Evolutionary conservation across 2,888 invertebrate species (phyloP).

Genomic region (Sinohyriopsis cumingii): DNA sequence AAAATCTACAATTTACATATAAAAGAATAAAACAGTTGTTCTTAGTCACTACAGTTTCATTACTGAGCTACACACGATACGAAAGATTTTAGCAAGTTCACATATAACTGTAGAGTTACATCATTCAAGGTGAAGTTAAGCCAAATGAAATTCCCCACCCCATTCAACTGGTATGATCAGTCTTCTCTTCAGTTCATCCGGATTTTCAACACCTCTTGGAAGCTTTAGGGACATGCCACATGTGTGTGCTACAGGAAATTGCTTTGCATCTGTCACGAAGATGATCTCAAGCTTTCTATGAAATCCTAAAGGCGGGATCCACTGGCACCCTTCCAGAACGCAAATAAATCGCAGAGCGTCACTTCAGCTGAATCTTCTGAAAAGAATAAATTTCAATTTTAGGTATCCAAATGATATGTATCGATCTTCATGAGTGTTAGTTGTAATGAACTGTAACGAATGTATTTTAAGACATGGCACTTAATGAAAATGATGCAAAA

Average conservation of each 20-base stretch:
- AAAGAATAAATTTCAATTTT: too few species aligned
- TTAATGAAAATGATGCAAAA: too few species aligned
- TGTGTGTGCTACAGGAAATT: conserved; percentile 7
- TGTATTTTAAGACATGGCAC: too few species aligned
- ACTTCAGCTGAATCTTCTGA: conserved; percentile 2
- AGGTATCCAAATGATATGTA: too few species aligned
- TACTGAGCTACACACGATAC: too few species aligned
- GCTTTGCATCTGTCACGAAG: conserved; percentile 3
- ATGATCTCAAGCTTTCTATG: conserved; percentile 7
- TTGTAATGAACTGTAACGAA: too few species aligned
- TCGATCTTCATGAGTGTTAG: too few species aligned
- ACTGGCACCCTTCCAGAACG: conserved; percentile 7
- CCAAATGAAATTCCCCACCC: conserved; percentile 14
- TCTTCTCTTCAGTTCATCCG: conserved; percentile 1
- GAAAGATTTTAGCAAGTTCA: too few species aligned
- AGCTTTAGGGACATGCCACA: conserved; percentile 8
- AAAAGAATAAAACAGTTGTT: too few species aligned
- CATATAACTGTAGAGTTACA: too few species aligned
- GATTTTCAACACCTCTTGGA: conserved; percentile 1
- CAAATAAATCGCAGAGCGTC: neutral
- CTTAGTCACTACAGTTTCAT: too few species aligned
- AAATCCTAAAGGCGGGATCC: conserved; percentile 9
- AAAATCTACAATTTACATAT: too few species aligned
- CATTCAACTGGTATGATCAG: conserved; percentile 4
- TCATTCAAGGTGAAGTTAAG: neutral